phyloP scores from a whole-genome alignment of 2,888 invertebrate genomes.

The Xanthia togata region DNA sequence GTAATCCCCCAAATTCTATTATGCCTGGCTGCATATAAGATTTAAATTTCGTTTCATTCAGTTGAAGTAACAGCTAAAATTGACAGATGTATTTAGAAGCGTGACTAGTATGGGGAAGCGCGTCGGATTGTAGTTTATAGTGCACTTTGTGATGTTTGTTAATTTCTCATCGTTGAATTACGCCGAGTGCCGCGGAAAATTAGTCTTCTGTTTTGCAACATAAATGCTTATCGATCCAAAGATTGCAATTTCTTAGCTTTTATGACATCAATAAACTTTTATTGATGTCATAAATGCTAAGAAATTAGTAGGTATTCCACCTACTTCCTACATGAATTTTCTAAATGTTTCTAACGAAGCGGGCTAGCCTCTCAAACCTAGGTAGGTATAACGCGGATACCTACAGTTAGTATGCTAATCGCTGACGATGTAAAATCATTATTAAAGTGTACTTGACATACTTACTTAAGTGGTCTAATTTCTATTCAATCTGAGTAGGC shows the following conservation, averaged over 20 bases:
- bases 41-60: too few relatives aligned
- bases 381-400: not conserved
- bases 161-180: conserved; percentile 7
- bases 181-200: not conserved
- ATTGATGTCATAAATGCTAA: too few relatives aligned
- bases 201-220: not conserved
- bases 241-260: not conserved
- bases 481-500: conserved; percentile 21
- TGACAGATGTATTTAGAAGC: not conserved
- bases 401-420: conserved; percentile 20
- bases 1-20: too few relatives aligned
- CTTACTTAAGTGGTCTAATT: conserved; percentile 23
- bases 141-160: conserved; percentile 2
- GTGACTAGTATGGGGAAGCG: not conserved
- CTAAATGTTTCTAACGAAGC: not conserved
- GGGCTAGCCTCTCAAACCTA: conserved; percentile 1
- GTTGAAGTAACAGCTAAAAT: conserved; percentile 32
- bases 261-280: not conserved
- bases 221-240: not conserved
- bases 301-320: not conserved
- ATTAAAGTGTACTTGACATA: conserved; percentile 43
- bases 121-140: not conserved
- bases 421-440: conserved; percentile 38
- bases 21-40: too few relatives aligned
- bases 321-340: not conserved